These are phyloP conservation scores for Peromyscus attwateri DNA, from an alignment of 2,797 vertebrate genomes.

Conservation along the genomic window DNA sequence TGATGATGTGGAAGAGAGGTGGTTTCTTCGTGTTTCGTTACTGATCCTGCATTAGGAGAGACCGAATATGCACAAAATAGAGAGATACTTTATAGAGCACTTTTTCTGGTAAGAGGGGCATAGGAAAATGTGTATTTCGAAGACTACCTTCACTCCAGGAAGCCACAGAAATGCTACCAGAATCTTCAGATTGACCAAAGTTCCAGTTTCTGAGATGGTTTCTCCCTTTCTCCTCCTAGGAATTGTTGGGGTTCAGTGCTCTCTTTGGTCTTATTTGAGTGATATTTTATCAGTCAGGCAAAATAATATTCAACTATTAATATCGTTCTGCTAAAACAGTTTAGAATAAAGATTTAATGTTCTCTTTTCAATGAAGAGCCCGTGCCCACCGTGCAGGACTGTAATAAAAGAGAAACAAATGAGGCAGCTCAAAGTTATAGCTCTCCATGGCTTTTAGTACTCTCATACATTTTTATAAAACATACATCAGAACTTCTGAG, in stretches of 20 bases:
- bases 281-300: constrained; percentile 87
- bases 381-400: constrained; percentile 85
- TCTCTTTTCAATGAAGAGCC: constrained; percentile 85
- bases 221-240: constrained; percentile 65
- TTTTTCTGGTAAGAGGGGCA: neutral
- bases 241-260: constrained; percentile 82
- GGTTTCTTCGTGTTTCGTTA: constrained; percentile 21
- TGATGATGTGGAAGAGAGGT: constrained; percentile 21
- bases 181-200: constrained; percentile 67
- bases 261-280: constrained; percentile 87
- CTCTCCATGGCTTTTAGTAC: constrained; percentile 87
- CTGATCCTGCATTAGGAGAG: constrained; percentile 18
- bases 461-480: constrained; percentile 89
- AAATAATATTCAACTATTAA: constrained; percentile 88
- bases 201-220: constrained; percentile 70
- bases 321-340: constrained; percentile 88
- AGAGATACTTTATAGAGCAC: neutral
- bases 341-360: constrained; percentile 90
- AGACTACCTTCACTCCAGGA: constrained; percentile 43
- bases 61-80: neutral
- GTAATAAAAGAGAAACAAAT: constrained; percentile 89
- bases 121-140: constrained; percentile 46
- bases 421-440: constrained; percentile 87
- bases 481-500: constrained; percentile 85
- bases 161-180: constrained; percentile 66